Evolutionary conservation across 2,888 invertebrate species (phyloP), one percentile per base, ranked within the genome.

Genomic region (Lathronympha strigana): DNA sequence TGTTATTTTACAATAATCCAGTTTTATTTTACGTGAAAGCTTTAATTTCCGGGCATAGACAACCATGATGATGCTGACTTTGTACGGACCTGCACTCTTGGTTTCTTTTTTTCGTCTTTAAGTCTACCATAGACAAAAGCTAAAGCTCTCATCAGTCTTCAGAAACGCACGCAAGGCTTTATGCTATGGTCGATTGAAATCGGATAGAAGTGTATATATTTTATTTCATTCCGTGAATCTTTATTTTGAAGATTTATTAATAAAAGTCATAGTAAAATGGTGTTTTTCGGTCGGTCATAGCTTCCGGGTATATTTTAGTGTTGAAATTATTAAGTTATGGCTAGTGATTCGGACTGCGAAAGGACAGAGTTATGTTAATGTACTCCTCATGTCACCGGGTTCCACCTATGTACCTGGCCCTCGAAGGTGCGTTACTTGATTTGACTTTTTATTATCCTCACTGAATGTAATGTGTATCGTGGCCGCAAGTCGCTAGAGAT

Each of bases 361-460:
- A 84, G 87, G 86, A 88, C 88, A 83, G 86, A 87, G 87, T 86
- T 88, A 89, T 90, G 90, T 80, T 90, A 88, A 88, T 88, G 82
- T 80, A 79, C 81, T 81, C 77, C 82, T 80, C 80, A 86, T 86
- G 86, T 84, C 87, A 89, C 90, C 88, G 88, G 85, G 87, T 82
- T 87, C 80, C 81, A 88, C 87, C 88, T 88, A 84, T 83, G 80
- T 88, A 86, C 88, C 90, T 88, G 90, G 81, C 76, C 79, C 82
- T 80, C 75, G 77, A 86, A 90, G 90, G 90, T 90, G 82, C 76
- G 88, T 86, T 79, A 76, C 77, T 79, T 75, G 73, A 72, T 68
- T 43, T 43, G 33, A 33, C 33, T 33, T 79, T 75, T 76, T 77
- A 75, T 73, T 66, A 67, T 63, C 62, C 21, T 69, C 33, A 57